Base-by-base conservation (phyloP, 2,888 invertebrate species). In the Metacarcinus magister region DNA sequence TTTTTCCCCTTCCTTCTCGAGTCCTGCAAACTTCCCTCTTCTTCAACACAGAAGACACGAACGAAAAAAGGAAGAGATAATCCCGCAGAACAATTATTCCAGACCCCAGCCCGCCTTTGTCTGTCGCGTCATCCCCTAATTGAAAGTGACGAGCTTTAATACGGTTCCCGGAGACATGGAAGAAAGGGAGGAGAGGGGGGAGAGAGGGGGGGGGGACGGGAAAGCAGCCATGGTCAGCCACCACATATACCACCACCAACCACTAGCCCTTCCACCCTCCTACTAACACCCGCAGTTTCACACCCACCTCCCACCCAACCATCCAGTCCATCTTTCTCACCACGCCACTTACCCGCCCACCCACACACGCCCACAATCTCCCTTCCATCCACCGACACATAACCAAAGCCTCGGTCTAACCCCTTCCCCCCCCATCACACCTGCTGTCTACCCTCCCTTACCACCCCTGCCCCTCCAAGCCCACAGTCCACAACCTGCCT, bases 71-170 rank as follows among this genome's bases (percentile, higher is more conserved):
- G 32, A 32, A 82, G 82, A 82, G 82, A 82, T 82, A 82, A 82
- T 82, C 82, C 82, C 28, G 32, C 82, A 82, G 82, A 32, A 82
- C 82, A 82, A 82, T 82, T 82, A 82, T 82, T 82, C 82, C 82
- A 82, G 82, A 32, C 32, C 82, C 82, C 82, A 32, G 32, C 82
- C 28, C 82, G 82, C 82, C 32, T 82, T 82, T 82, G 82, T 82
- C 82, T 82, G 82, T 82, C 32, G 82, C 82, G 32, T 32, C 82
- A 8, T 82, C 82, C 82, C 32, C 82, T 82, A 82, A 82, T 82
- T 82, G 82, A 82, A 82, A 82, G 82, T 82, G 82, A 82, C 32
- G 82, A 82, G 82, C 82, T 82, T 82, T 82, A 82, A 82, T 82
- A 82, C 82, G 82, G 28, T 32, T 82, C 82, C 5, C 32, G 0